Evolutionary conservation across 2,113 vertebrate species (phyloP).

Genomic region (Myocastor coypus): DNA sequence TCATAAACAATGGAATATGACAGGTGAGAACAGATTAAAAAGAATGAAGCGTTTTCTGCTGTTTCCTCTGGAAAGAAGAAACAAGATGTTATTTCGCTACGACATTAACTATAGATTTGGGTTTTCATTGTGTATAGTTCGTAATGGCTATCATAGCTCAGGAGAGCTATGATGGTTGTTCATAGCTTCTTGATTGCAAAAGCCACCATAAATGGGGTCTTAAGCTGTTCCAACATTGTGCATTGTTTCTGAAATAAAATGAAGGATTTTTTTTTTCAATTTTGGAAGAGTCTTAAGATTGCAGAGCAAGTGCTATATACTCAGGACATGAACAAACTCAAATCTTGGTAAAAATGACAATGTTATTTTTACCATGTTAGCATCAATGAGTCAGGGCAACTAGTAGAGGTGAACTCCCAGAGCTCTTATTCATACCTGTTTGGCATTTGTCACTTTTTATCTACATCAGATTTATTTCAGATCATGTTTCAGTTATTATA

Average conservation of each 20-base stretch:
- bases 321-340: neutral
- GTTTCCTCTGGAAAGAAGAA: conserved; percentile 58
- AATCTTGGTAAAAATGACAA: neutral
- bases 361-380: no score
- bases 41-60: conserved; percentile 58
- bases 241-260: conserved; percentile 57
- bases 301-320: neutral
- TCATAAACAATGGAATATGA: conserved; percentile 61
- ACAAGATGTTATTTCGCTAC: conserved; percentile 57
- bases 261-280: neutral
- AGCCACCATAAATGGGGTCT: neutral
- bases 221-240: conserved; percentile 43
- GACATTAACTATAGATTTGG: conserved; percentile 65
- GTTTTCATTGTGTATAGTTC: conserved; percentile 64
- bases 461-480: conserved; percentile 34
- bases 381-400: neutral
- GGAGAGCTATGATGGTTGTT: neutral
- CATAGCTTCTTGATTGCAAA: conserved; percentile 52
- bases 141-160: conserved; percentile 64
- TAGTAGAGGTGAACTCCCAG: neutral
- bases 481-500: conserved; percentile 39
- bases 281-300: conserved; percentile 49
- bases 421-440: neutral
- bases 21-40: conserved; percentile 61
- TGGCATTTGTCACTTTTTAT: conserved; percentile 28